Evolutionary conservation across 2,797 vertebrate genomes (phyloP).

Genomic region (Propithecus perrieri): DNA sequence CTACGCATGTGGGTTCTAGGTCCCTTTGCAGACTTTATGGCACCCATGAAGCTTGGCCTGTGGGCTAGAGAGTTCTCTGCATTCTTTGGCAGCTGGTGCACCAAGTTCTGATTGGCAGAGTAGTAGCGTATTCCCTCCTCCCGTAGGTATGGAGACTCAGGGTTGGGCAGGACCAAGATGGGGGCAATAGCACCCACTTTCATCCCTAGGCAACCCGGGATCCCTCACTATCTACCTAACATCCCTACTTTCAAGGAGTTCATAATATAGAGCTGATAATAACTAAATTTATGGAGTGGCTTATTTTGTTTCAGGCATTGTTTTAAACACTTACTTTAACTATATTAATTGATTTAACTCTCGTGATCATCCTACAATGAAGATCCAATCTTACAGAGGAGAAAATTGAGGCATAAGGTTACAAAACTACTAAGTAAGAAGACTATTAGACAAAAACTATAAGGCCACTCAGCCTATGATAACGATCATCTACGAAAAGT

Average conservation of each 20-base stretch:
- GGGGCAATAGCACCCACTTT: too few relatives aligned
- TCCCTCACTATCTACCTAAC: too few relatives aligned
- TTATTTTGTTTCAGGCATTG: not conserved
- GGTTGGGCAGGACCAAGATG: too few relatives aligned
- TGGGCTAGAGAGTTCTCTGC: too few relatives aligned
- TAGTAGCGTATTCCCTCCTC: too few relatives aligned
- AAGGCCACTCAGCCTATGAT: not conserved
- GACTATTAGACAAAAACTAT: not conserved
- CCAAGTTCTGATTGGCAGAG: too few relatives aligned
- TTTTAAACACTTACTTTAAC: conserved; percentile 12
- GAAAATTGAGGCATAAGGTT: not conserved
- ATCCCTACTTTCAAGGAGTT: not conserved
- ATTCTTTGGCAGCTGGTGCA: too few relatives aligned
- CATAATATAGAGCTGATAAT: not conserved
- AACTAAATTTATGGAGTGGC: not conserved
- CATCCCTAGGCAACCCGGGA: too few relatives aligned
- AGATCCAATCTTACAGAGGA: not conserved
- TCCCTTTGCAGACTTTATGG: too few relatives aligned
- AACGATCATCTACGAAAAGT: not conserved
- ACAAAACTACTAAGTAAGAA: not conserved
- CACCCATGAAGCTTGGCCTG: too few relatives aligned
- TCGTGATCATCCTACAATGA: not conserved
- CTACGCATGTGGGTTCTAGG: too few relatives aligned
- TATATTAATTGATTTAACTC: not conserved
- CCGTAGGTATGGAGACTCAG: too few relatives aligned